Conservation (phyloP, 2,888 invertebrate species). For the Erebia aethiops region DNA sequence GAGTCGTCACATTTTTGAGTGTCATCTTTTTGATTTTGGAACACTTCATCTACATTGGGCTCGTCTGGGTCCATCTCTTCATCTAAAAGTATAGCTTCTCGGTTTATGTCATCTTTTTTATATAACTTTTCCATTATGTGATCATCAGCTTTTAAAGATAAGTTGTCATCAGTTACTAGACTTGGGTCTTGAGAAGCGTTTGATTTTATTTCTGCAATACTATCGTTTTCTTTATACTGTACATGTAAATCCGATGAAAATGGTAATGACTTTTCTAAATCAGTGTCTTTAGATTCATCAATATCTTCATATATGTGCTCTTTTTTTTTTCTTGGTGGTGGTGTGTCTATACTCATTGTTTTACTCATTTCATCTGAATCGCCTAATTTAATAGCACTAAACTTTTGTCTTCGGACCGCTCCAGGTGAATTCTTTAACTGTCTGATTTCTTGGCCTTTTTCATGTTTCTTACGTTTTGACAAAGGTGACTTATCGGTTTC, state of each 20-base stretch:
- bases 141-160: constrained; percentile 63
- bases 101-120: constrained; percentile 60
- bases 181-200: constrained; percentile 77
- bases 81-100: constrained; percentile 66
- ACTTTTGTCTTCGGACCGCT: constrained; percentile 80
- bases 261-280: constrained; percentile 72
- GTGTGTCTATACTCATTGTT: constrained; percentile 70
- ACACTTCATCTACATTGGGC: constrained; percentile 73
- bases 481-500: constrained; percentile 71
- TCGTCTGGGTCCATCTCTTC: constrained; percentile 72
- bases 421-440: constrained; percentile 84
- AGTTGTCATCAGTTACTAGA: constrained; percentile 65
- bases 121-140: constrained; percentile 76
- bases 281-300: constrained; percentile 67
- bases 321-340: constrained; percentile 77
- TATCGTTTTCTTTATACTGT: constrained; percentile 71
- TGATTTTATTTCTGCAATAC: constrained; percentile 70
- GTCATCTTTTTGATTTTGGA: constrained; percentile 71
- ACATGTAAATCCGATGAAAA: constrained; percentile 74
- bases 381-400: constrained; percentile 76
- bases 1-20: constrained; percentile 62
- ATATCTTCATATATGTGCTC: constrained; percentile 86
- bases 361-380: constrained; percentile 80
- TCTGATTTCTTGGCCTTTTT: constrained; percentile 83
- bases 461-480: constrained; percentile 76